Evolutionary conservation across 2,888 invertebrate genomes (phyloP).

Genomic region (Cantharis flavilabris): DNA sequence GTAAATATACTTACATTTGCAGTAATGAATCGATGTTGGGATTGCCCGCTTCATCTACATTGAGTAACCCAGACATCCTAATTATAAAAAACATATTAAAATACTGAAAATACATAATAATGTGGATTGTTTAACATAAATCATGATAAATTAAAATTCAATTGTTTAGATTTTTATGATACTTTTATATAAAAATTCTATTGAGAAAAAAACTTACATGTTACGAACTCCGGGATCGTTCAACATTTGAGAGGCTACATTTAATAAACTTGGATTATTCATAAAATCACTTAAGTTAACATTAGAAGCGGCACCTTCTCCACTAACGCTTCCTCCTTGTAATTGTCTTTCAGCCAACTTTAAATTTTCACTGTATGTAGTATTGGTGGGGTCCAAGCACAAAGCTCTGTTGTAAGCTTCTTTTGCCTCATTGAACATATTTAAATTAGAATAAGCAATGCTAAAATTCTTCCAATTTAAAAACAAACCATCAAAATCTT

Average conservation of each 20-base stretch:
- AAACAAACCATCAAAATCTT: neutral
- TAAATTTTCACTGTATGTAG: conserved; percentile 86
- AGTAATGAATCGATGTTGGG: conserved; percentile 48
- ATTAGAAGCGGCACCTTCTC: conserved; percentile 23
- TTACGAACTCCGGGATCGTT: conserved; percentile 84
- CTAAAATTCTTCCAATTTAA: conserved; percentile 44
- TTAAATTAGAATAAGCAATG: conserved; percentile 82
- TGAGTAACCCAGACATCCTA: conserved; percentile 52
- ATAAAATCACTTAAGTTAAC: conserved; percentile 70
- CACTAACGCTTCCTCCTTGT: neutral
- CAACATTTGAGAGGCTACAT: conserved; percentile 84
- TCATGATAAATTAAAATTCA: too few species aligned
- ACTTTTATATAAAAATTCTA: neutral
- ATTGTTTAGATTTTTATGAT: neutral
- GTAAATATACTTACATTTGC: conserved; percentile 44
- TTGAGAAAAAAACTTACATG: conserved; percentile 54
- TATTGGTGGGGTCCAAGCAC: conserved; percentile 90
- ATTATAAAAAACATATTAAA: neutral
- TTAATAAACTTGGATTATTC: conserved; percentile 80
- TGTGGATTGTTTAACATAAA: neutral
- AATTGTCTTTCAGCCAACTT: conserved; percentile 74
- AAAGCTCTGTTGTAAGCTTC: conserved; percentile 86
- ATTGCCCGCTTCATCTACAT: conserved; percentile 42
- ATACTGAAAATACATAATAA: neutral
- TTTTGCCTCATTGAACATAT: conserved; percentile 81